Base-by-base conservation (phyloP, 2,888 invertebrate genomes). In the Drosophila basisetae region DNA sequence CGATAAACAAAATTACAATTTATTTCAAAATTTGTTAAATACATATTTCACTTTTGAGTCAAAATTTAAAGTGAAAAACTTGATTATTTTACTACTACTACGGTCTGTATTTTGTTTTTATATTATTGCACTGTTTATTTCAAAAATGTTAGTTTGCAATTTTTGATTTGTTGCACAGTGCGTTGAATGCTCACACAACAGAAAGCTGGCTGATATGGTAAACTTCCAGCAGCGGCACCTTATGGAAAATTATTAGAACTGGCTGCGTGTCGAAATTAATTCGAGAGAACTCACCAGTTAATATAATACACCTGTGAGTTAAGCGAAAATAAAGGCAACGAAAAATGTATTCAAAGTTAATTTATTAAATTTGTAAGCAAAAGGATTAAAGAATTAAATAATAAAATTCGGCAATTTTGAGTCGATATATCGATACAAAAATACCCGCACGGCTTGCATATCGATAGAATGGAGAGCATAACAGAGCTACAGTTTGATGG, bases 401-500 rank as follows among this genome's bases (percentile, higher is more conserved):
- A 55, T 68, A 5, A 67, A 66, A 67, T 67, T 18, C 18, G 11
- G 13, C 9, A 2, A 56, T 68, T 39, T 62, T 5, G 1, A 35
- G 56, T 10, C 35, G 10, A 49, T 37, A 25, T 28, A 54, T 61
- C 60, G 68, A 60, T 75, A 47, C 3, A 9, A 11, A 16, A 47
- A 25, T 16, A 37, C 33, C 18, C 18, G 18, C 22, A 68, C 10
- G 13, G 4, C 1, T 9, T 4, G 6, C 3, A 7, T 50, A 69
- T 72, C 55, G 68, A 60, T 68, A 59, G 10, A 22, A 28, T 43
- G 18, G 47, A 37, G 66, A 58, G 31, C 64, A 47, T 53, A 52
- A 63, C 73, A 73, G 35, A n/a, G 39, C 41, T 25, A 68, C 62
- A 68, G 69, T 74, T 76, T 76, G 31, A 43, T 4, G 35, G 39